phyloP scores from a whole-genome alignment of 2,888 invertebrate species.

The Caenorhabditis sulstoni region DNA sequence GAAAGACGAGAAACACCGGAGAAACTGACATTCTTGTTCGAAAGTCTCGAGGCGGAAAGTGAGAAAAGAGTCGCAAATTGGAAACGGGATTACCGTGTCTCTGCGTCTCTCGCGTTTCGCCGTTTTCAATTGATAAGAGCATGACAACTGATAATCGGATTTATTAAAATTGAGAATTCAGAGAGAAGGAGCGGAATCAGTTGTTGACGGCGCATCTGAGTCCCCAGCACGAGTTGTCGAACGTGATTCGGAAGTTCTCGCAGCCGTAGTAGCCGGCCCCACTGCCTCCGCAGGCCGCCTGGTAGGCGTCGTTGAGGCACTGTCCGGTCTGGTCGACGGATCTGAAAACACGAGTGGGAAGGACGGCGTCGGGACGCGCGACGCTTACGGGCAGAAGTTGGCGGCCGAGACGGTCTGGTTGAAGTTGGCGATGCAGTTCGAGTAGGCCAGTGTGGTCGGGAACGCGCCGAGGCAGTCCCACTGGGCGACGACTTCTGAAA shows the following conservation, averaged over 20 bases:
- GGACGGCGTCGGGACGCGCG: background rate
- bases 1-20: background rate
- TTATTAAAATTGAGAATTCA: conserved; percentile 6
- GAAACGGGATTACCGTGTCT: background rate
- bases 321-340: conserved; percentile 57
- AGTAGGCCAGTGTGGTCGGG: conserved; percentile 50
- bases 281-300: conserved; percentile 47
- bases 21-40: background rate
- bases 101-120: conserved; percentile 1
- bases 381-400: conserved; percentile 66
- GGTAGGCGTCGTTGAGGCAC: conserved; percentile 66
- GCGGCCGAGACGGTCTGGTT: conserved; percentile 60
- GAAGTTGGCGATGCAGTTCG: conserved; percentile 62
- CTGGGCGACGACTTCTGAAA: conserved; percentile 60
- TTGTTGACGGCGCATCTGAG: conserved; percentile 55
- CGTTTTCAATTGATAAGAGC: conserved; percentile 2
- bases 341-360: conserved; percentile 43
- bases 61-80: no score
- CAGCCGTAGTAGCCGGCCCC: conserved; percentile 70
- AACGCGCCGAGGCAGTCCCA: conserved; percentile 60
- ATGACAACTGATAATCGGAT: conserved; percentile 40
- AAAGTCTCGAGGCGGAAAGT: background rate
- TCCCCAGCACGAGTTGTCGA: conserved; percentile 70
- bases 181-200: conserved; percentile 3
- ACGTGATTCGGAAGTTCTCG: conserved; percentile 70